phyloP scores from a whole-genome alignment of 2,113 vertebrate species.

The Rhinoptilus africanus region DNA sequence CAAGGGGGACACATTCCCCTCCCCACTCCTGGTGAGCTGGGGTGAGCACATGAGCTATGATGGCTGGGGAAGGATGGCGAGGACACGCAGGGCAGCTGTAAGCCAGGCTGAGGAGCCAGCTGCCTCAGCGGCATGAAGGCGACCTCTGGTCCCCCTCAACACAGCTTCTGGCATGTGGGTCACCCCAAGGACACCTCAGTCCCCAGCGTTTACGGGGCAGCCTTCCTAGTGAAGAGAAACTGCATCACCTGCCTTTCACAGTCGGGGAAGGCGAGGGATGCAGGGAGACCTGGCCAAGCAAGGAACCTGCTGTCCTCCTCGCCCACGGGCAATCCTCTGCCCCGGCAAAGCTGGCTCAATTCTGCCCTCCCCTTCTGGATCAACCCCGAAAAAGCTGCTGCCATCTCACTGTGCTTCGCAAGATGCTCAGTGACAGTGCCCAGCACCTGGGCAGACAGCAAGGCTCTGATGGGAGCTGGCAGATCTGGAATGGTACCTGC shows the following conservation, averaged over 20 bases:
- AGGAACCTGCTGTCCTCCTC: background rate
- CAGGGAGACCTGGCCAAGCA: background rate
- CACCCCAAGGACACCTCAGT: background rate
- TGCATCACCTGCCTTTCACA: background rate
- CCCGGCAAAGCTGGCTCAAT: background rate
- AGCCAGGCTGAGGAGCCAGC: background rate
- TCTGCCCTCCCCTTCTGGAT: background rate
- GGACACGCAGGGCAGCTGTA: background rate
- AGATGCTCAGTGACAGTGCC: background rate
- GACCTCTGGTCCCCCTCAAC: background rate
- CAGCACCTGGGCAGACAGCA: fast-evolving
- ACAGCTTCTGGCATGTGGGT: fast-evolving
- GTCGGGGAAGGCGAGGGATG: background rate
- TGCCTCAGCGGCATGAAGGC: background rate
- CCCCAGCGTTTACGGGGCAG: fast-evolving
- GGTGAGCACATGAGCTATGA: background rate
- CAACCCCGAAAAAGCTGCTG: background rate
- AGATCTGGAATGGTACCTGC: slow-evolving; percentile 46
- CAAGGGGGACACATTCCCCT: background rate
- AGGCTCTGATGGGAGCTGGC: slow-evolving; percentile 27
- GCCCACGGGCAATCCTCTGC: fast-evolving
- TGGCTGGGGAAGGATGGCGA: fast-evolving
- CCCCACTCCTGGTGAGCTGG: fast-evolving
- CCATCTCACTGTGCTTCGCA: fast-evolving
- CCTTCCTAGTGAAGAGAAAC: background rate